phyloP scores from a whole-genome alignment of 2,797 vertebrate species.

The Acipenser ruthenus region DNA sequence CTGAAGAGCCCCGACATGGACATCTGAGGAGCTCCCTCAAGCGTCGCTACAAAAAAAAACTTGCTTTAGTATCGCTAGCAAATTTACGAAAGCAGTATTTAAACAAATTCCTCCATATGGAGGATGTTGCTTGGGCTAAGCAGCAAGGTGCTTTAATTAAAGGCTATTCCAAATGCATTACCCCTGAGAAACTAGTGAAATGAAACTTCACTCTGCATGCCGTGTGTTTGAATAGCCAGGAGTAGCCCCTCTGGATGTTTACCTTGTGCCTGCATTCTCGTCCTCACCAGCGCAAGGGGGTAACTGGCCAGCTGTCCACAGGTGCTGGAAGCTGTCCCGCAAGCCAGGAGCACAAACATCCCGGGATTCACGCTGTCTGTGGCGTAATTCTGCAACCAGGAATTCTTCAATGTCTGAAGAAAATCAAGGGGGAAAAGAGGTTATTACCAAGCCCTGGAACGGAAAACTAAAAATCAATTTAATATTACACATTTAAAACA shows the following conservation, averaged over 20 bases:
- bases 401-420: constrained; percentile 83
- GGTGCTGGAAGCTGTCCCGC: constrained; percentile 88
- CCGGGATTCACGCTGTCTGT: constrained; percentile 85
- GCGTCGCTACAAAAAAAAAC: constrained; percentile 50
- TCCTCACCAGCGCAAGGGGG: constrained; percentile 87
- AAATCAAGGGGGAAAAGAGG: neutral
- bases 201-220: too few relatives aligned
- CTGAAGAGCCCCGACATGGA: constrained; percentile 83
- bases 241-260: constrained; percentile 19
- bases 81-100: too few relatives aligned
- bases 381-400: constrained; percentile 80
- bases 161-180: too few relatives aligned
- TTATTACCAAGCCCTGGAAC: neutral
- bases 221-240: neutral
- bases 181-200: too few relatives aligned
- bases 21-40: constrained; percentile 56
- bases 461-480: too few relatives aligned
- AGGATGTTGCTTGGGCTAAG: too few relatives aligned
- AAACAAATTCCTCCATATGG: too few relatives aligned
- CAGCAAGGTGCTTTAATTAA: too few relatives aligned
- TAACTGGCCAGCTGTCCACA: constrained; percentile 92
- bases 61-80: too few relatives aligned
- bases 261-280: constrained; percentile 96
- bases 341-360: constrained; percentile 89
- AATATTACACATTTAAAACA: neutral